Base-by-base conservation (phyloP, 30 jellyfish, hydroid and myxozoan genomes). In the Morbakka virulenta region DNA sequence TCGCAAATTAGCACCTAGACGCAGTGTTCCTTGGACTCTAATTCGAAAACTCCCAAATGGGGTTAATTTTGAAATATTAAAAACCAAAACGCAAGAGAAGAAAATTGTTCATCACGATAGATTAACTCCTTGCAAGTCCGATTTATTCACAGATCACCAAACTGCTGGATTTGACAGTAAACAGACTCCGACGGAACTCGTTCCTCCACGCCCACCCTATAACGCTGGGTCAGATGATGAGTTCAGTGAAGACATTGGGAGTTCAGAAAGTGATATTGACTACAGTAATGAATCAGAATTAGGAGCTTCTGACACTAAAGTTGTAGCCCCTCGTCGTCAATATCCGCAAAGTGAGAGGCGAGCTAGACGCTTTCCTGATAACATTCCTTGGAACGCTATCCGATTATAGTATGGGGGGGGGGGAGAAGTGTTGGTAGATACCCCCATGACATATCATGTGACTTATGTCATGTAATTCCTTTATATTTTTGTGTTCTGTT, bases 71-170 rank as follows among this genome's bases (percentile, higher is more conserved):
- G 79, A 67, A 67, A 67, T 67, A 20, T 4, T 3, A 12, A 2
- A 67, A 12, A 30, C 26, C 14, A 4, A 53, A 53, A 53, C 70
- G 70, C 17, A 49, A 50, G 72, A 71, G 30, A 13, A 47, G 20
- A 71, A 71, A 71, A 71, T 71, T 11, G 83, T 71, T 23, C 50
- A 71, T 29, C 83, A 71, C 29, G 83, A 71, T 71, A 52, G 83
- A 24, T 61, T 71, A 24, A 23, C 69, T 24, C 83, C 83, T 27
- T 52, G 50, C 6, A 67, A 67, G 35, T 21, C 11, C 4, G 64
- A n/a, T 21, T 64, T 62, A 22, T 3, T 11, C 4, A 12, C 64
- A 3, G 12, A 27, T 4, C 17, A 22, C 23, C 9, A 64, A 64
- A 12, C 12, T 12, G 17, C 26, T 26, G 76, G 6, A 3, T 3